phyloP scores from a whole-genome alignment of 2,113 vertebrate species.

The Passer domesticus region DNA sequence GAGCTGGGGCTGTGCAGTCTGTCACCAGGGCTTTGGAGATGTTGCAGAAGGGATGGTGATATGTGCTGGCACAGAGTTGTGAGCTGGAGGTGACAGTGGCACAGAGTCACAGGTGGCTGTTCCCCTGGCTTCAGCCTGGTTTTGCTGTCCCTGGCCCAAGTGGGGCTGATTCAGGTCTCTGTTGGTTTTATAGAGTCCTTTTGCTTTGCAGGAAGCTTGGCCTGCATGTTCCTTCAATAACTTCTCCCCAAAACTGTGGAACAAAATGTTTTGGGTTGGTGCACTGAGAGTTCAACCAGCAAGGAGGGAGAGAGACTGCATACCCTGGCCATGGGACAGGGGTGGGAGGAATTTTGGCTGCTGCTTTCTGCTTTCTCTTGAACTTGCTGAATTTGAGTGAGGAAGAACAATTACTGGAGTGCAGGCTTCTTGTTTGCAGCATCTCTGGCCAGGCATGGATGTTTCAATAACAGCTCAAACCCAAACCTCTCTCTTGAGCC shows the following conservation, averaged over 20 bases:
- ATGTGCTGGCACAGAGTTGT: accelerated
- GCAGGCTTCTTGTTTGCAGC: neutral
- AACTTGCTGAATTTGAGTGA: neutral
- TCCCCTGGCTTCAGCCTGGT: neutral
- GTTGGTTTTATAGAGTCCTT: neutral
- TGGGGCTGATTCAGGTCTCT: accelerated
- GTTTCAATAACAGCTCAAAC: neutral
- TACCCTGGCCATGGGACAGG: neutral
- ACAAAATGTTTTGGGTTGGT: neutral
- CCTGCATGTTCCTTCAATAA: neutral
- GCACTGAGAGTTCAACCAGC: neutral
- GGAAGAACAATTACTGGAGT: neutral
- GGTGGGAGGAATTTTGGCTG: neutral
- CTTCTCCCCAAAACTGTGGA: neutral
- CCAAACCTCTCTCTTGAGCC: neutral
- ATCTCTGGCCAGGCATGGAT: neutral
- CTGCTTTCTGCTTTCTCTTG: neutral
- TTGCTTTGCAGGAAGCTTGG: neutral
- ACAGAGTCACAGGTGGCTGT: accelerated
- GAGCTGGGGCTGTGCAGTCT: neutral
- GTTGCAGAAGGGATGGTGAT: neutral
- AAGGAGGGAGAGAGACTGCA: neutral
- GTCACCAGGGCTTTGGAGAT: neutral
- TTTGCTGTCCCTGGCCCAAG: neutral
- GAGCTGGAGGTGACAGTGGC: neutral